These are phyloP conservation scores for Moxostoma hubbsi DNA, from an alignment of 2,797 vertebrate genomes.

Conservation along the genomic window DNA sequence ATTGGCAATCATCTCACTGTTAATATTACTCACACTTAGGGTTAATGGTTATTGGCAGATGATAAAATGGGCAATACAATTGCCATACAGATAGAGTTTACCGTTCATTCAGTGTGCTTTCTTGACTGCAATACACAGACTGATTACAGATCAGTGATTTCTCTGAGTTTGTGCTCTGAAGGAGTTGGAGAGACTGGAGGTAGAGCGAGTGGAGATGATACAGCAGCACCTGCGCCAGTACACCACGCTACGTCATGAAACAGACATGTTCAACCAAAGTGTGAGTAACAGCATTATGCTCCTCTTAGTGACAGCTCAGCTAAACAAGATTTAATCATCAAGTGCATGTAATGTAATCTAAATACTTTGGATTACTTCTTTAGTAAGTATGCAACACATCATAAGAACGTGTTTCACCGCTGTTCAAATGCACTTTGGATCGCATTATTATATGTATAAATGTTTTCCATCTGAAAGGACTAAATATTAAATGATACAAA, in stretches of 20 bases:
- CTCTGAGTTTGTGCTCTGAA: constrained; percentile 58
- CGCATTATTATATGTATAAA: too few relatives aligned
- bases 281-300: constrained; percentile 76
- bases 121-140: background rate
- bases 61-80: too few relatives aligned
- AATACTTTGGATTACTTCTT: too few relatives aligned
- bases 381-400: too few relatives aligned
- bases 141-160: background rate
- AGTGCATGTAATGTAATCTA: background rate
- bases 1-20: too few relatives aligned
- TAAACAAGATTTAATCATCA: background rate
- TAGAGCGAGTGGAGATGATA: constrained; percentile 95
- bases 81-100: background rate
- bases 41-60: too few relatives aligned
- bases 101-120: background rate
- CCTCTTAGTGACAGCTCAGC: background rate
- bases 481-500: too few relatives aligned
- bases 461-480: too few relatives aligned
- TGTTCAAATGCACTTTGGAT: too few relatives aligned
- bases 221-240: constrained; percentile 95
- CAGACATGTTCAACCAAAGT: constrained; percentile 99
- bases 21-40: too few relatives aligned
- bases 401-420: too few relatives aligned
- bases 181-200: constrained; percentile 96
- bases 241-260: constrained; percentile 93